These are phyloP conservation scores for Papilio machaon DNA, from an alignment of 1,140 invertebrate species.

Conservation along the genomic window DNA sequence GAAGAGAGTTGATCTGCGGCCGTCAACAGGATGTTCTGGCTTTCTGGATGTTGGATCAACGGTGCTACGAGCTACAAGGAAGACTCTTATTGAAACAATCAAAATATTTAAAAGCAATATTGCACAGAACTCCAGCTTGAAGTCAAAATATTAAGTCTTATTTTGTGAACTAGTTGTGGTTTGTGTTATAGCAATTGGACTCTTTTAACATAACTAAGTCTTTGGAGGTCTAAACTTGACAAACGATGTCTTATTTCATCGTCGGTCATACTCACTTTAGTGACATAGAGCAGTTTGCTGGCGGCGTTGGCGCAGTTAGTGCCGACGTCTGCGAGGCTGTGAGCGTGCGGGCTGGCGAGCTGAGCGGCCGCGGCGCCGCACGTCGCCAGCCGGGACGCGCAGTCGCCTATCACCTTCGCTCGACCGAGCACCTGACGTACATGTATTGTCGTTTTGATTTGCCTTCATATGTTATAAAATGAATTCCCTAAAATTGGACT, in stretches of 20 bases:
- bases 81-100: not conserved
- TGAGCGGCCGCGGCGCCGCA: slow-evolving; percentile 31
- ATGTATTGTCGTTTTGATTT: not conserved
- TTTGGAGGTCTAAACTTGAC: too few species aligned
- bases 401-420: slow-evolving; percentile 51
- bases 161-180: too few species aligned
- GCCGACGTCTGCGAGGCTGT: slow-evolving; percentile 43
- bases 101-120: too few species aligned
- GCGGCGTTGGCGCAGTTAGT: slow-evolving; percentile 44
- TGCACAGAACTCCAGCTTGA: not conserved
- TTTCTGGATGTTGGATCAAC: slow-evolving; percentile 50
- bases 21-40: slow-evolving; percentile 46
- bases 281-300: slow-evolving; percentile 51
- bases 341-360: not conserved
- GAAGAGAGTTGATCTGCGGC: slow-evolving; percentile 46
- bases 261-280: slow-evolving; percentile 45
- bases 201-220: too few species aligned
- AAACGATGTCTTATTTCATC: not conserved
- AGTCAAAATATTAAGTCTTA: not conserved
- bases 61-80: slow-evolving; percentile 51
- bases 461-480: not conserved
- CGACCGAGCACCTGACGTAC: slow-evolving; percentile 46
- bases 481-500: not conserved
- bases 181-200: too few species aligned
- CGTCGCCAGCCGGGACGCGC: slow-evolving; percentile 47